These are phyloP conservation scores for Neoaliturus tenellus DNA, from an alignment of 2,888 invertebrate genomes.

Conservation along the genomic window DNA sequence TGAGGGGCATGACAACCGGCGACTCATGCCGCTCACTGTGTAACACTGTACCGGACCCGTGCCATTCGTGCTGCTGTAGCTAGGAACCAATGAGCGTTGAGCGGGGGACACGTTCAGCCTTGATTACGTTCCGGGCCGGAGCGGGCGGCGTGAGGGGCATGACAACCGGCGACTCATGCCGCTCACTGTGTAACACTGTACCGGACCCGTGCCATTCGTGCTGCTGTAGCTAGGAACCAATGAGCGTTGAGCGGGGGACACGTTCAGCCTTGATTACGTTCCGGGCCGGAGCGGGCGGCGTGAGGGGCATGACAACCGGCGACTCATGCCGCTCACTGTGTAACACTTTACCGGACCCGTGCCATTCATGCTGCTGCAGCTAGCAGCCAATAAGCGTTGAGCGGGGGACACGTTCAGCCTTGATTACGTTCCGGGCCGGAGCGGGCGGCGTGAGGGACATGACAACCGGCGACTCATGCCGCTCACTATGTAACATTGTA, in stretches of 20 bases:
- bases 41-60: too few species aligned
- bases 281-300: background rate
- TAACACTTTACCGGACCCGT: too few species aligned
- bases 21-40: too few species aligned
- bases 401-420: background rate
- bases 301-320: background rate
- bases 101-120: background rate
- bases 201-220: too few species aligned
- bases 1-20: background rate
- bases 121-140: background rate
- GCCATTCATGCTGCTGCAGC: too few species aligned
- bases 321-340: too few species aligned
- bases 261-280: background rate
- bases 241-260: background rate
- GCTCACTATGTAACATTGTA: too few species aligned
- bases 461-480: background rate
- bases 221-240: too few species aligned
- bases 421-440: background rate
- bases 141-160: background rate
- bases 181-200: too few species aligned
- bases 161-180: background rate
- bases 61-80: too few species aligned
- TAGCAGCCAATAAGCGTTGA: too few species aligned
- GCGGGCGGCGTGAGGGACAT: background rate
- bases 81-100: too few species aligned